Evolutionary conservation across 64 coral and sea anemone genomes (phyloP).

Genomic region (Pocillopora verrucosa): DNA sequence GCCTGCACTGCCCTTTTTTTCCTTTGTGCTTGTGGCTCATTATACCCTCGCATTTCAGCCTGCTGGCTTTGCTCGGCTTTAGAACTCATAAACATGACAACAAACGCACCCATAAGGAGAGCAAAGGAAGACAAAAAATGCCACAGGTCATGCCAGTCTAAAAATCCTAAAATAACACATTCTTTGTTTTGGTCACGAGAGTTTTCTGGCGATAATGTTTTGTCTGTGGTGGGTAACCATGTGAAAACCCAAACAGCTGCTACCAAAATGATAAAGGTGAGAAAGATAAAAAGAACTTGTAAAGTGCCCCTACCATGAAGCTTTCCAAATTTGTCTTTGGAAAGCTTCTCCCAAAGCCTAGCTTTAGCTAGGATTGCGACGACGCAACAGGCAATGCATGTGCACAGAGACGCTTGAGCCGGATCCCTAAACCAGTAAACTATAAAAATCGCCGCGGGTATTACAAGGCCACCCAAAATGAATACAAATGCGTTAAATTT

Average conservation of each 20-base stretch:
- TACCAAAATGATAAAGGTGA: neutral
- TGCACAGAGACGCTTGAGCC: neutral
- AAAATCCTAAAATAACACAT: neutral
- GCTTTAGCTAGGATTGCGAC: neutral
- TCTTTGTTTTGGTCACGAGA: slow-evolving; percentile 1
- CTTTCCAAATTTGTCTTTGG: no score
- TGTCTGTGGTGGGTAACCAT: neutral
- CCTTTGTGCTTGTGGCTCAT: no score
- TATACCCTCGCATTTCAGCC: no score
- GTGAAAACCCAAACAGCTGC: neutral
- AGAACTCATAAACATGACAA: slow-evolving; percentile 12
- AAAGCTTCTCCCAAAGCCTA: neutral
- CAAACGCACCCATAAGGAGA: neutral
- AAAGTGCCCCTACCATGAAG: no score
- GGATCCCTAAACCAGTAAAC: neutral
- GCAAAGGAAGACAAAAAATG: slow-evolving; percentile 25
- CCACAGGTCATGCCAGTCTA: slow-evolving; percentile 18
- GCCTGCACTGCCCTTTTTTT: no score
- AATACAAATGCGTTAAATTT: neutral
- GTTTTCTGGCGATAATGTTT: neutral
- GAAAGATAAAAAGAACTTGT: neutral
- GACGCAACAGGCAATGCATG: neutral
- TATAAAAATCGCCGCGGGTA: neutral
- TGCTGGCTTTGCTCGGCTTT: neutral
- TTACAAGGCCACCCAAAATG: neutral